These are phyloP conservation scores for Gonioctena quinquepunctata DNA, from an alignment of 1,140 invertebrate species.

Conservation along the genomic window DNA sequence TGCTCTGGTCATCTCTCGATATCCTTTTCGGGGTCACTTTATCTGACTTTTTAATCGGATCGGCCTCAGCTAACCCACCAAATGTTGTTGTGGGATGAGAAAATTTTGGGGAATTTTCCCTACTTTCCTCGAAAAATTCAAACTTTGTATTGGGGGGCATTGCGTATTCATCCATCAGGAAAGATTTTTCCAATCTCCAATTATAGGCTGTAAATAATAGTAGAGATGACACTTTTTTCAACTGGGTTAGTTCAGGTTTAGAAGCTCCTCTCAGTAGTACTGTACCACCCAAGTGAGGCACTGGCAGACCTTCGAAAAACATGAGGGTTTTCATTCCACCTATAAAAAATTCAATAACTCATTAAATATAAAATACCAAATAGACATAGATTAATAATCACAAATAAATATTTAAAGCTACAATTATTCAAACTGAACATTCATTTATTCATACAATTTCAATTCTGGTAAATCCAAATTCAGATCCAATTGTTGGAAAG, in stretches of 20 bases:
- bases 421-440: too few relatives aligned
- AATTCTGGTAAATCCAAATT: too few relatives aligned
- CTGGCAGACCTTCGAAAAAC: constrained; percentile 90
- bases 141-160: constrained; percentile 55
- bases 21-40: constrained; percentile 1
- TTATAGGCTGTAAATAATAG: constrained; percentile 90
- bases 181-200: constrained; percentile 88
- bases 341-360: constrained; percentile 43
- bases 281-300: constrained; percentile 84
- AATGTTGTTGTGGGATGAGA: constrained; percentile 21
- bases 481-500: too few relatives aligned
- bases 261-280: constrained; percentile 83
- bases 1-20: constrained; percentile 12
- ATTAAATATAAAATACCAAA: not conserved
- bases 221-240: constrained; percentile 81
- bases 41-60: not conserved
- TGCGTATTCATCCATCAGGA: constrained; percentile 73
- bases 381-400: too few relatives aligned
- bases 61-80: not conserved
- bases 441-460: too few relatives aligned
- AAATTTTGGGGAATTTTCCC: constrained; percentile 46
- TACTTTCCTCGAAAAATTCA: constrained; percentile 51
- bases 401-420: too few relatives aligned
- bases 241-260: constrained; percentile 73
- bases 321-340: constrained; percentile 82